phyloP scores from a whole-genome alignment of 2,797 vertebrate genomes.

The Neostethus bicornis region DNA sequence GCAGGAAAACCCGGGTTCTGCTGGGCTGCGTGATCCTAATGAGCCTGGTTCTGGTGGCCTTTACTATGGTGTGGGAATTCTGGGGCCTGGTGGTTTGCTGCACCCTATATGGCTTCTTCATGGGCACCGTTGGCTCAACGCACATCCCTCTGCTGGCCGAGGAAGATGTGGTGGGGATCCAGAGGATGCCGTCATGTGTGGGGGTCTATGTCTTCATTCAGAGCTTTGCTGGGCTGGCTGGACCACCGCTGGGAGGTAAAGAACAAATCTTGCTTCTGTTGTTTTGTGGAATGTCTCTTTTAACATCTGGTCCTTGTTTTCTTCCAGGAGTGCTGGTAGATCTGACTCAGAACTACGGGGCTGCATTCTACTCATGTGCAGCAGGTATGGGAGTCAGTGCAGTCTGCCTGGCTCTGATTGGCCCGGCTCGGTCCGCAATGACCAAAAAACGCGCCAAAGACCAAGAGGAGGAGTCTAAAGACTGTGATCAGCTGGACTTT shows the following conservation, averaged over 20 bases:
- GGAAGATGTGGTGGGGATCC: conserved; percentile 89
- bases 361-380: conserved; percentile 92
- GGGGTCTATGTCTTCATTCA: conserved; percentile 94
- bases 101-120: conserved; percentile 87
- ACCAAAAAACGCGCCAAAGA: conserved; percentile 7
- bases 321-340: conserved; percentile 89
- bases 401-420: conserved; percentile 86
- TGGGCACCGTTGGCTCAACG: conserved; percentile 88
- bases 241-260: conserved; percentile 93
- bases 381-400: conserved; percentile 86
- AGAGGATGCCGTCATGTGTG: conserved; percentile 89
- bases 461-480: conserved; percentile 19
- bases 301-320: conserved; percentile 18
- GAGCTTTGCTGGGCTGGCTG: conserved; percentile 91
- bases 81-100: conserved; percentile 90
- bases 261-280: not conserved
- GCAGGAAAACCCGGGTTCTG: conserved; percentile 88
- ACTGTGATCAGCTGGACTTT: conserved; percentile 58
- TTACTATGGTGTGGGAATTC: conserved; percentile 85
- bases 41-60: conserved; percentile 85
- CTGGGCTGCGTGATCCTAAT: conserved; percentile 85
- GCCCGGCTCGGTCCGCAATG: conserved; percentile 75
- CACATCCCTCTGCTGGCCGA: conserved; percentile 95
- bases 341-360: conserved; percentile 86
- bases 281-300: not conserved